Conservation (phyloP, 2,888 invertebrate genomes). For the Myopa testacea region DNA sequence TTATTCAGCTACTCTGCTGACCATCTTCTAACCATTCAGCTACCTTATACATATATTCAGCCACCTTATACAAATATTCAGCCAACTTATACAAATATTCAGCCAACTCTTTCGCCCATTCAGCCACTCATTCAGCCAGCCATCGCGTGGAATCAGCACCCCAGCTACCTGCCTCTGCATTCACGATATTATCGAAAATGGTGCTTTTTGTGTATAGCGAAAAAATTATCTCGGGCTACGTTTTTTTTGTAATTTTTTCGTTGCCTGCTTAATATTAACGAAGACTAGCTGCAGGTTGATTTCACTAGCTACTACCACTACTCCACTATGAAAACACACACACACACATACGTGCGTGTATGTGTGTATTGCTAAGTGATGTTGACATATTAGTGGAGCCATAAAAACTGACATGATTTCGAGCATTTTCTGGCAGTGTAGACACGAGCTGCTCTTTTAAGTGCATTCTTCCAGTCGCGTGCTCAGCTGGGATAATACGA, state of each 20-base stretch:
- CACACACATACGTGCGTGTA: not conserved
- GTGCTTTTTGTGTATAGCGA: no score
- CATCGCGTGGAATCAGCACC: not conserved
- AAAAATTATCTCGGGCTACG: not conserved
- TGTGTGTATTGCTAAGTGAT: slow-evolving; percentile 32
- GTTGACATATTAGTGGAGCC: slow-evolving; percentile 43
- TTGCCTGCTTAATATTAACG: no score
- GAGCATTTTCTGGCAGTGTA: not conserved
- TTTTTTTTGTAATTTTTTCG: no score
- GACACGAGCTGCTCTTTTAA: slow-evolving; percentile 4
- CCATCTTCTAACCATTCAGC: no score
- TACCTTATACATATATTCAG: no score
- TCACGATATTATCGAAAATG: no score
- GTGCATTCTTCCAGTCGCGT: not conserved
- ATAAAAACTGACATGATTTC: slow-evolving; percentile 36
- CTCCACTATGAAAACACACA: no score
- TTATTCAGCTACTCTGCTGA: not conserved
- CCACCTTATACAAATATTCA: no score
- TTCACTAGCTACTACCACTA: no score
- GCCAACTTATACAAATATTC: no score
- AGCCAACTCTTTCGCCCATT: not conserved
- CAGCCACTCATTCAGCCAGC: not conserved
- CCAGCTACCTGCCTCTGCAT: not conserved
- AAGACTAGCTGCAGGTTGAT: no score
- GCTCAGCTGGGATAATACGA: not conserved